Base-by-base conservation (phyloP, 1,140 invertebrate species). In the Zaprionus inermis region DNA sequence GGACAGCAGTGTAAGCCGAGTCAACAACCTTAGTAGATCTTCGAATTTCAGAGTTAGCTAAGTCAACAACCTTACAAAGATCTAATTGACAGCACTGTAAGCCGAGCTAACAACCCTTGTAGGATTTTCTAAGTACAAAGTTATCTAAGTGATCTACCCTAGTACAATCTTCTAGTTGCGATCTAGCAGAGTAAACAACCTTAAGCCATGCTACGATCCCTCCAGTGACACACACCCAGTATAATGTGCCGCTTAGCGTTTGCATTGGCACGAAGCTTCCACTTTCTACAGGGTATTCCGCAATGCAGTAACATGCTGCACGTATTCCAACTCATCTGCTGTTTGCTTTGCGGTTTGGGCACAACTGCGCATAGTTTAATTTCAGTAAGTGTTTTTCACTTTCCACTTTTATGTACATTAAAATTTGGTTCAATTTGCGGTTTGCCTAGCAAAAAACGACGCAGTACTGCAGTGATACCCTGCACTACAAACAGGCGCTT, bases 361-460 rank as follows among this genome's bases (percentile, higher is more conserved):
- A 9, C 44, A 49, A 49, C 44, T 49, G 44, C 18, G 22, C 56
- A 57, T 54, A 60, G 68, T 77, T 84, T 67, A 80, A 84, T 83
- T 83, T 80, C 49, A 67, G 49, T 64, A 74, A 84, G 69, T 83
- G 81, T 80, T 81, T 80, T 81, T 65, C 64, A 68, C 55, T 74
- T 57, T 49, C 72, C 44, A 61, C 55, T 24, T 65, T 44, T 54
- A 52, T 56, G 55, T 34, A 22, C 24, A 44, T 79, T 60, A 20
- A 36, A 76, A 58, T 65, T 60, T 67, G 72, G 70, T 73, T 66
- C 74, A 57, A 83, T 64, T 79, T 81, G 79, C 59, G 73, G 68
- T 77, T 18, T 24, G 72, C 57, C 44, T 18, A 10, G n/a, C 38
- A 20, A 49, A 49, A 1, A 22, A 4, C 44, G n/a, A 44, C 6